Conservation (phyloP, 2,113 vertebrate species). For the Peucedramus taeniatus region DNA sequence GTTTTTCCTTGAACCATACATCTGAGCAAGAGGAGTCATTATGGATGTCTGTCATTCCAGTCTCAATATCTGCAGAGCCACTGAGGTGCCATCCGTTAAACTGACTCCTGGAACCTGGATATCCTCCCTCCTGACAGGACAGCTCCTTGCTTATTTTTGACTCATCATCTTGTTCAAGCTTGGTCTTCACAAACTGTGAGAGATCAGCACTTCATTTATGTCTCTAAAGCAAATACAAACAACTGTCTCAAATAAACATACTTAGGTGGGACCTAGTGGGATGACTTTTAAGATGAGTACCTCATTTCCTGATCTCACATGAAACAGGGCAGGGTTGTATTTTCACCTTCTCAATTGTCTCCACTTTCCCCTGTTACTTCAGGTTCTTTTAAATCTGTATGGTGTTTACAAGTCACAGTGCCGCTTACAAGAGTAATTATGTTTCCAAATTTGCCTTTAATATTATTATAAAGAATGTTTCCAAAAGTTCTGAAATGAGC, state of each 20-base stretch:
- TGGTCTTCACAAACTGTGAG: rapidly evolving
- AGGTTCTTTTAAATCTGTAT: not conserved
- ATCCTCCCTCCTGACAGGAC: not conserved
- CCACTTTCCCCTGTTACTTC: not conserved
- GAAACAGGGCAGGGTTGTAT: not conserved
- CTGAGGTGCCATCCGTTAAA: not conserved
- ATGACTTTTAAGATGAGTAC: not conserved
- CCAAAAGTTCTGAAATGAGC: not conserved
- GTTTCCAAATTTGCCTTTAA: not conserved
- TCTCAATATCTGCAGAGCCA: not conserved
- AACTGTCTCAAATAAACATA: not conserved
- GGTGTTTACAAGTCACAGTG: not conserved
- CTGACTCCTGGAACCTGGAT: not conserved
- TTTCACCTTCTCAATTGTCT: not conserved
- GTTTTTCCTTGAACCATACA: not conserved
- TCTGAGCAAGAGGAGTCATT: not conserved
- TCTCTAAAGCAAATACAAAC: not conserved
- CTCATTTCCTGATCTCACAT: not conserved
- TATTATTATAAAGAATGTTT: not conserved
- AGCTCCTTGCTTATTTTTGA: not conserved
- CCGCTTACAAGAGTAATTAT: not conserved
- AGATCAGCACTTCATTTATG: not conserved
- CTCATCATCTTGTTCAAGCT: not conserved
- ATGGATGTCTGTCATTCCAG: not conserved
- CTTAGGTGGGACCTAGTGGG: not conserved